phyloP scores from a whole-genome alignment of 1,140 invertebrate genomes.

The Grapholita molesta region DNA sequence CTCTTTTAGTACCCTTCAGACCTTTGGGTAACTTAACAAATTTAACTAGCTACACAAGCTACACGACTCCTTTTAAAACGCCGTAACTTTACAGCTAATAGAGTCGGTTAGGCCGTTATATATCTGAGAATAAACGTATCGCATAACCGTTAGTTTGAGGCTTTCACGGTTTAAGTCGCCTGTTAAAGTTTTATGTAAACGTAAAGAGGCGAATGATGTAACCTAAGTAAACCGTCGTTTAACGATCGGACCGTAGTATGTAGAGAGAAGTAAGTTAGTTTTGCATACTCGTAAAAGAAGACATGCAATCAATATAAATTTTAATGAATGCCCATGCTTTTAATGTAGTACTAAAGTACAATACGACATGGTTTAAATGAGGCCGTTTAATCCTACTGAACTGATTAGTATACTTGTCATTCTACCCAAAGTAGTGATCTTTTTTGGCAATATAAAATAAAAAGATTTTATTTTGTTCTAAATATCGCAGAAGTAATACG shows the following conservation, averaged over 20 bases:
- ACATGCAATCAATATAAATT: too few relatives aligned
- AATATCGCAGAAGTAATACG: too few relatives aligned
- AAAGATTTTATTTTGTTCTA: too few relatives aligned
- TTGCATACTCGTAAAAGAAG: too few relatives aligned
- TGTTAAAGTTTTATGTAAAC: slow-evolving; percentile 17
- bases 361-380: too few relatives aligned
- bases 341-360: too few relatives aligned
- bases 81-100: neutral
- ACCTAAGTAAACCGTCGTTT: slow-evolving; percentile 6
- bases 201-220: slow-evolving; percentile 9
- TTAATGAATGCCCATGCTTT: too few relatives aligned
- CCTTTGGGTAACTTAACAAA: neutral
- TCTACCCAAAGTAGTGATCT: too few relatives aligned
- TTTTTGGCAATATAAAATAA: too few relatives aligned
- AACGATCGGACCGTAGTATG: neutral
- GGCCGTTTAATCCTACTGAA: too few relatives aligned
- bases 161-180: slow-evolving; percentile 9
- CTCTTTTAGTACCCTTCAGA: neutral
- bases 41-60: neutral
- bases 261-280: neutral
- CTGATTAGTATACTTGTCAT: too few relatives aligned
- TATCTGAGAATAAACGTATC: neutral
- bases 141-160: slow-evolving; percentile 10
- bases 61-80: neutral
- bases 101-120: neutral